phyloP scores from a whole-genome alignment of 2,888 invertebrate genomes.

The Xylota sylvarum region DNA sequence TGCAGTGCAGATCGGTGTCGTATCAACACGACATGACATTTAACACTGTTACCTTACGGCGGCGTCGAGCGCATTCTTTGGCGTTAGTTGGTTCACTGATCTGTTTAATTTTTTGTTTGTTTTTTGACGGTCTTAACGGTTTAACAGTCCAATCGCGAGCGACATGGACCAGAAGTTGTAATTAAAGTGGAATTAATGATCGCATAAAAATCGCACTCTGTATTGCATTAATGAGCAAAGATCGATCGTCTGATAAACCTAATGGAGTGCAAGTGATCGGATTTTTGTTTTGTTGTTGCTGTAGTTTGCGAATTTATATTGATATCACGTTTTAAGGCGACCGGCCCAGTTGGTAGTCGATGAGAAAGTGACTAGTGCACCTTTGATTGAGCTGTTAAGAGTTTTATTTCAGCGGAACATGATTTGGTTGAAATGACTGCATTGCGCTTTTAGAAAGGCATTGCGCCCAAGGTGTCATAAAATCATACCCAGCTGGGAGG shows the following conservation, averaged over 20 bases:
- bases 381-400: constrained; percentile 60
- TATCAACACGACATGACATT: constrained; percentile 72
- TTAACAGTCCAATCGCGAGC: background rate
- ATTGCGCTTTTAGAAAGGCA: background rate
- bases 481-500: background rate
- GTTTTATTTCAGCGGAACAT: constrained; percentile 35
- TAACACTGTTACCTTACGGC: constrained; percentile 62
- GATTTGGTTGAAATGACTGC: background rate
- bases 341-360: constrained; percentile 12
- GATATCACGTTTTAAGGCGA: constrained; percentile 29
- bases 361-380: constrained; percentile 10
- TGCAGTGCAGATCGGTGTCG: constrained; percentile 41
- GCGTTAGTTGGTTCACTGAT: background rate
- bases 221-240: constrained; percentile 69
- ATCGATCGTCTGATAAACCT: constrained; percentile 67
- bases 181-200: constrained; percentile 68
- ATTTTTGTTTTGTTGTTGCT: constrained; percentile 21
- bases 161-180: constrained; percentile 29
- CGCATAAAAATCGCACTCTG: constrained; percentile 67
- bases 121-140: constrained; percentile 33
- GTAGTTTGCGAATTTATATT: constrained; percentile 1
- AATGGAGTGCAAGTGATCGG: constrained; percentile 65
- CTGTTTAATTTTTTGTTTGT: background rate
- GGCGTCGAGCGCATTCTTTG: constrained; percentile 10
- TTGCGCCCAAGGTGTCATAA: constrained; percentile 8